phyloP scores from a whole-genome alignment of 1,140 invertebrate genomes.

The Augochlora pura region DNA sequence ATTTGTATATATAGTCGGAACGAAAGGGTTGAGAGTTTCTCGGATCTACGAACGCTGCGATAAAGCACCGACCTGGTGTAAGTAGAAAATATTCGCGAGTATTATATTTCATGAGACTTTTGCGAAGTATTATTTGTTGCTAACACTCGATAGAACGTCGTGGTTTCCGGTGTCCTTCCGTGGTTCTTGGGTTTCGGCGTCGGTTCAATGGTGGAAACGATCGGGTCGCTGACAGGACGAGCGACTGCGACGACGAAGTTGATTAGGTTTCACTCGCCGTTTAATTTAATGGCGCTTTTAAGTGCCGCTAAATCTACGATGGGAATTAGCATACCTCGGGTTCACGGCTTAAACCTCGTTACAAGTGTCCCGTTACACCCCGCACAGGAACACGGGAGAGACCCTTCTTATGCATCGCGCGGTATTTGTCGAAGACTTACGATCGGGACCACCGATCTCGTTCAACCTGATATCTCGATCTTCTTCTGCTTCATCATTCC shows the following conservation, averaged over 20 bases:
- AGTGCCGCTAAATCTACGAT: conserved; percentile 40
- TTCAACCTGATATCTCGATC: background rate
- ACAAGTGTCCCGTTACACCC: conserved; percentile 37
- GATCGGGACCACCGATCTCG: background rate
- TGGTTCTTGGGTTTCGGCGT: too few species aligned
- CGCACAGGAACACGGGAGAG: too few species aligned
- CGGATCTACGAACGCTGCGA: too few species aligned
- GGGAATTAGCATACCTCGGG: conserved; percentile 46
- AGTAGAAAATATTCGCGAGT: too few species aligned
- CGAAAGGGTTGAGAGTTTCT: too few species aligned
- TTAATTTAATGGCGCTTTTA: conserved; percentile 45
- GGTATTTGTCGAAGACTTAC: conserved; percentile 27
- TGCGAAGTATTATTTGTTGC: background rate
- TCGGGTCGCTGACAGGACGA: background rate
- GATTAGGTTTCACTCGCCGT: conserved; percentile 43
- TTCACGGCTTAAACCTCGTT: conserved; percentile 40
- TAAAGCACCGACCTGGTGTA: too few species aligned
- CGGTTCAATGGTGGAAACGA: background rate
- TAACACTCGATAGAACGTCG: conserved; percentile 12
- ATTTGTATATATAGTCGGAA: too few species aligned
- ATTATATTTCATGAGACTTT: too few species aligned
- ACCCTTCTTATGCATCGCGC: conserved; percentile 11
- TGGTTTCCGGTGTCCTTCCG: too few species aligned
- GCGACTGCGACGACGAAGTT: conserved; percentile 24
- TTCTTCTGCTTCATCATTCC: background rate